Base-by-base conservation (phyloP, 2,888 invertebrate genomes). In the Nebria salina region DNA sequence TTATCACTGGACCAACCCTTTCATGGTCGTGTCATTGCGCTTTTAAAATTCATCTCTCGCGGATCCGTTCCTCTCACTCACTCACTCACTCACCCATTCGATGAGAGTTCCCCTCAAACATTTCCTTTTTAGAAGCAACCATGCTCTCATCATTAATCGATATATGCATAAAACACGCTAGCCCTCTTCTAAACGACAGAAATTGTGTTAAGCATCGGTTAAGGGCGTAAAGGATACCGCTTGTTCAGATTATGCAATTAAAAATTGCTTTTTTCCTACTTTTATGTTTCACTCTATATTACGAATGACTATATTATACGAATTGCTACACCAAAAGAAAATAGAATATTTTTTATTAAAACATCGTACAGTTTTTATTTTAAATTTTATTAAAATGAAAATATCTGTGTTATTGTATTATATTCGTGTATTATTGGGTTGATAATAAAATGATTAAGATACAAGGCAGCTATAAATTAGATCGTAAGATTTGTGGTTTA, bases 21-120 rank as follows among this genome's bases (percentile, higher is more conserved):
- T 34, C 70, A 11, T 26, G 70, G 26, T 70, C 70, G 72, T 80
- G 80, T 80, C 80, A 80, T 75, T 80, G 80, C 70, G 80, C 80
- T 80, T 80, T 80, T 80, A 80, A 77, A 75, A 75, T 64, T 74
- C 43, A 25, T 26, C 75, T 25, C 79, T 54, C 54, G 54, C 13
- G 54, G 34, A 34, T 34, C 20, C 20, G 20, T 20, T 20, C 20
- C 20, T 20, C 20, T 20, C 20, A 20, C 20, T 20, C 34, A 34
- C 34, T 34, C 34, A 25, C 70, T 70, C 70, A 26, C 34, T 70
- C 70, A 70, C 1, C 13, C 54, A 8, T 8, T 13, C 54, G 54
- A 54, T 54, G 54, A 54, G 54, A 7, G 54, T 54, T 54, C 70
- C 70, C 70, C 20, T 25, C 70, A 25, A 34, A 70, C 70, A 25